A percentile compares a stretch with the other conserved stretches of the same genome.
phyloP scores from a whole-genome alignment of 2,888 invertebrate species.

The Troilus luridus region DNA sequence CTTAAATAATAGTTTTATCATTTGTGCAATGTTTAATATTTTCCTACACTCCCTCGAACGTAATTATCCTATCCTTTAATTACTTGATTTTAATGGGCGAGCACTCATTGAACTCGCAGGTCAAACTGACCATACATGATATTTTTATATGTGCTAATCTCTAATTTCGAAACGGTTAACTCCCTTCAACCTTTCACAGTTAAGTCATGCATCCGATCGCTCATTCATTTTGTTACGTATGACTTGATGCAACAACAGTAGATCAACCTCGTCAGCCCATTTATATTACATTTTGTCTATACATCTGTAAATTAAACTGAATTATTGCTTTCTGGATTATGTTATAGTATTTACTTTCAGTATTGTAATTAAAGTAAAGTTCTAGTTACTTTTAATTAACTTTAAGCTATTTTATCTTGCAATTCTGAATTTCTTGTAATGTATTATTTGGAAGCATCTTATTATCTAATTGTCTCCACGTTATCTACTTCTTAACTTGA shows the following conservation, averaged over 20 bases:
- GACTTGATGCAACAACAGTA: not conserved
- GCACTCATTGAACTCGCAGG: not conserved
- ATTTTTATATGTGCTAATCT: not conserved
- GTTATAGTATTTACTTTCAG: not conserved
- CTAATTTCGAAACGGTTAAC: not conserved
- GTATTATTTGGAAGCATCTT: no score
- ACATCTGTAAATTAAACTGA: not conserved
- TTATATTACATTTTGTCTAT: not conserved
- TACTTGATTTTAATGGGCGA: not conserved
- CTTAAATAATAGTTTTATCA: not conserved
- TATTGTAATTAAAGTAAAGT: not conserved
- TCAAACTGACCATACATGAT: not conserved
- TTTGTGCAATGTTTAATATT: not conserved
- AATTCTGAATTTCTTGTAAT: no score
- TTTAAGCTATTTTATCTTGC: no score
- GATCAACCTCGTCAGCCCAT: not conserved
- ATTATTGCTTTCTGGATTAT: not conserved
- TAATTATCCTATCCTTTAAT: not conserved
- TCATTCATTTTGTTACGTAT: not conserved
- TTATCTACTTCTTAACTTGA: no score
- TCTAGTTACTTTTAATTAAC: not conserved
- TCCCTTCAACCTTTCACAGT: constrained; percentile 6
- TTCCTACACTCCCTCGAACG: not conserved
- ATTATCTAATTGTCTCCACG: no score
- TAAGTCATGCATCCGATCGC: constrained; percentile 1